Evolutionary conservation across 1,140 invertebrate genomes (phyloP), one percentile per base, ranked within the genome.

Genomic region (Tachypleus tridentatus): DNA sequence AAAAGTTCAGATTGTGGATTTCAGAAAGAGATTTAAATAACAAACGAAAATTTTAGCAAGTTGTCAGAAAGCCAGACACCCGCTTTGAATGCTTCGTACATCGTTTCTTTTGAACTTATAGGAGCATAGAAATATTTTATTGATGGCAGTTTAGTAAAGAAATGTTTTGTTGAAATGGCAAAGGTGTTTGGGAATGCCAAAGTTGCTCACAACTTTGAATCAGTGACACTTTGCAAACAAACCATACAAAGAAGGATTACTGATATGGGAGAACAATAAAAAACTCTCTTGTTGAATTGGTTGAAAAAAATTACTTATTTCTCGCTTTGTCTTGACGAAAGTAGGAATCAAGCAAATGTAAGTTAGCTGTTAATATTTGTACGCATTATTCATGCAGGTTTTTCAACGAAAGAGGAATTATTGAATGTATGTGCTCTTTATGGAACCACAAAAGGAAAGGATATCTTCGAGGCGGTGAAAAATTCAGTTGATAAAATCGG

Each of bases 121-220:
- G 4, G 51, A 60, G 59, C 59, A 60, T 29, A 60, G 3, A 60
- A 60, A 60, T 49, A 3, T 7, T 60, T 60, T 51, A 60, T 9
- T 60, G 59, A 60, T 60, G 59, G 59, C 29, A 60, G 51, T 60
- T 50, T 29, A 60, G 49, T 60, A 50, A 4, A 60, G 51, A 60
- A 50, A 60, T 60, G 59, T 50, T 47, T 49, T 47, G 11, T 60
- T 60, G 49, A 49, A 60, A 49, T 60, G 49, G 4, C 49, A 49
- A 60, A 60, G 49, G 59, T 49, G 6, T 60, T 60, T 60, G 59
- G 59, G 8, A 3, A 60, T 60, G 7, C 11, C 8, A 60, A 49
- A 60, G 47, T 48, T 8, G 59, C 59, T 9, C 3, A 60, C 3
- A 60, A 60, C 48, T 60, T 60, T 49, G 59, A 60, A 49, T 60